A percentile compares a stretch with the other conserved stretches of the same genome.
phyloP scores from a whole-genome alignment of 2,113 vertebrate species.

The Colius striatus region DNA sequence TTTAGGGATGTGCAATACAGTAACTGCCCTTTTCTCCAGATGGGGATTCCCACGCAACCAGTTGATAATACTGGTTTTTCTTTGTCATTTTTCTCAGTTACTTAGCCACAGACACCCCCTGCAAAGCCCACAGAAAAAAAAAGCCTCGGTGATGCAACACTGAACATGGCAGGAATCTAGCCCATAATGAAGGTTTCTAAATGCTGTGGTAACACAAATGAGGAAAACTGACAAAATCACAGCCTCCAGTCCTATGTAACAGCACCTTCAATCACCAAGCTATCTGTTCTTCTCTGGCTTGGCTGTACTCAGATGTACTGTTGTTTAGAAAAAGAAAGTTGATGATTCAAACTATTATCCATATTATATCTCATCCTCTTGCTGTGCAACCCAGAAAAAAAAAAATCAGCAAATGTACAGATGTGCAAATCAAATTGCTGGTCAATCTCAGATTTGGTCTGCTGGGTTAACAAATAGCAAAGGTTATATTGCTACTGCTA shows the following conservation, averaged over 20 bases:
- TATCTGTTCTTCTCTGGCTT: background rate
- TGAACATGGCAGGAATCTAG: background rate
- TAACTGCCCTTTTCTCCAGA: background rate
- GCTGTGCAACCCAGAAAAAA: background rate
- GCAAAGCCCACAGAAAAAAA: background rate
- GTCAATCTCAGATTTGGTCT: background rate
- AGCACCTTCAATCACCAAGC: background rate
- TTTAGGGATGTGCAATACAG: background rate
- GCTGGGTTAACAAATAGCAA: background rate
- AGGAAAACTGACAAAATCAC: background rate
- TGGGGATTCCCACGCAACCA: background rate
- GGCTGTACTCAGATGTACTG: rapidly evolving
- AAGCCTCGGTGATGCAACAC: rapidly evolving
- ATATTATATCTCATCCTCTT: background rate
- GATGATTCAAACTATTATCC: background rate
- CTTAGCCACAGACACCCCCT: background rate
- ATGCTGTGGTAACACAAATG: background rate
- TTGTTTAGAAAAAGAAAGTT: background rate
- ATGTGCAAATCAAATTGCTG: background rate
- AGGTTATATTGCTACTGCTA: background rate
- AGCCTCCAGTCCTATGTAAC: background rate
- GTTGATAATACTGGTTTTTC: background rate
- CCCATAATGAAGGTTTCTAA: background rate
- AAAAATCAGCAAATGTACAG: background rate
- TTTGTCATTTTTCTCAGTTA: background rate